phyloP scores from a whole-genome alignment of 2,888 invertebrate species.

The Molanna angustata region DNA sequence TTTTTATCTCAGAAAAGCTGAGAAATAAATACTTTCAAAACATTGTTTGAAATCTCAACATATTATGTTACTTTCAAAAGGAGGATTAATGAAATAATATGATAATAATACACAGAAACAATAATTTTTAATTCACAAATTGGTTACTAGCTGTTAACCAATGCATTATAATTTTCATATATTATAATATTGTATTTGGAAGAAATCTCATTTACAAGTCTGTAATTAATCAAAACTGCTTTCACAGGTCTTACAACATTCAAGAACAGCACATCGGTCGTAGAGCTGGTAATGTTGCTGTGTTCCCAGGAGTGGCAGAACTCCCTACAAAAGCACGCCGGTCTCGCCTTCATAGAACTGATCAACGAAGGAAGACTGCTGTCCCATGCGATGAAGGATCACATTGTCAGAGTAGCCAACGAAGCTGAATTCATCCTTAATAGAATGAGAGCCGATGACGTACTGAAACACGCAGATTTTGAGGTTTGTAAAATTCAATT shows the following conservation, averaged over 20 bases:
- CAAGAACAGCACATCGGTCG: slow-evolving; percentile 95
- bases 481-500: slow-evolving; percentile 57
- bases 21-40: too few relatives aligned
- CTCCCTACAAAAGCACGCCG: slow-evolving; percentile 98
- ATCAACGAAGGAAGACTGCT: slow-evolving; percentile 97
- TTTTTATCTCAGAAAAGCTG: too few relatives aligned
- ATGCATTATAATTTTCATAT: too few relatives aligned
- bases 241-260: slow-evolving; percentile 92
- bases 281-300: slow-evolving; percentile 97
- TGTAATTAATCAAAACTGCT: too few relatives aligned
- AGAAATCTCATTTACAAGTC: too few relatives aligned
- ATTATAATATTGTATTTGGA: too few relatives aligned
- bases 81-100: too few relatives aligned
- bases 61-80: too few relatives aligned
- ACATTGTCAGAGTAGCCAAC: slow-evolving; percentile 98
- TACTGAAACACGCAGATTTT: slow-evolving; percentile 96
- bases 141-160: too few relatives aligned
- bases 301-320: slow-evolving; percentile 99
- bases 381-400: slow-evolving; percentile 99
- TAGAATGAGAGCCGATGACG: slow-evolving; percentile 98
- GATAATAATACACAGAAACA: too few relatives aligned
- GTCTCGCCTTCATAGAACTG: slow-evolving; percentile 97
- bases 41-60: too few relatives aligned
- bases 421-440: slow-evolving; percentile 99
- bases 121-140: too few relatives aligned